Base-by-base conservation (phyloP, 1,140 invertebrate genomes). In the Dermatophagoides farinae region DNA sequence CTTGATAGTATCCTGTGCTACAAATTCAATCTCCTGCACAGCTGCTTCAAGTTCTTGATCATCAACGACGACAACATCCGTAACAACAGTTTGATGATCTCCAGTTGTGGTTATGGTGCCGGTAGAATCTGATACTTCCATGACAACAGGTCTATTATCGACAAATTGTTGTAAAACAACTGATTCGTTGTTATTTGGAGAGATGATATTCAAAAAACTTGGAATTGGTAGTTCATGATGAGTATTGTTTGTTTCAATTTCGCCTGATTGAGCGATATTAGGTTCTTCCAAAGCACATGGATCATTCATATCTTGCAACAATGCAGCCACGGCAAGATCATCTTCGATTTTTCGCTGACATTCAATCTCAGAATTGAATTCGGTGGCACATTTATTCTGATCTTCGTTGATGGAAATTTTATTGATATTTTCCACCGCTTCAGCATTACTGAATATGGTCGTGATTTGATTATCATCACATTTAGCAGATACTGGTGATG, bases 251-350 rank as follows among this genome's bases (percentile, higher is more conserved):
- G 23, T 9, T 20, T 12, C 18, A 20, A 43, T 22, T 6, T 46
- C 23, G 18, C 63, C 25, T 1, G 23, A 55, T 44, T n/a, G 57
- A 57, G 57, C 4, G 40, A 37, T 31, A 8, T n/a, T 50, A 51
- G 53, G 61, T 63, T 23, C 53, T 11, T 39, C 53, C 10, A 20
- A 4, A 5, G n/a, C 62, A 31, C 31, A 31, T 57, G 61, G 58
- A 39, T 62, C 62, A 60, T 66, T 62, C 67, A 68, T 68, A 49
- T 68, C 67, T 61, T 66, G 65, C n/a, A 68, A 51, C n/a, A 68
- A 49, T 43, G 67, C 67, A 16, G 66, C 66, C 4, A 68, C 67
- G 18, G 67, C 67, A 5, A 68, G 47, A 55, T 68, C 67, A 64
- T 68, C 67, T 64, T 68, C 67, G 11, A 66, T 66, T 55, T 66